phyloP scores from a whole-genome alignment of 2,797 vertebrate genomes.

The Orientallactaga sibirica region DNA sequence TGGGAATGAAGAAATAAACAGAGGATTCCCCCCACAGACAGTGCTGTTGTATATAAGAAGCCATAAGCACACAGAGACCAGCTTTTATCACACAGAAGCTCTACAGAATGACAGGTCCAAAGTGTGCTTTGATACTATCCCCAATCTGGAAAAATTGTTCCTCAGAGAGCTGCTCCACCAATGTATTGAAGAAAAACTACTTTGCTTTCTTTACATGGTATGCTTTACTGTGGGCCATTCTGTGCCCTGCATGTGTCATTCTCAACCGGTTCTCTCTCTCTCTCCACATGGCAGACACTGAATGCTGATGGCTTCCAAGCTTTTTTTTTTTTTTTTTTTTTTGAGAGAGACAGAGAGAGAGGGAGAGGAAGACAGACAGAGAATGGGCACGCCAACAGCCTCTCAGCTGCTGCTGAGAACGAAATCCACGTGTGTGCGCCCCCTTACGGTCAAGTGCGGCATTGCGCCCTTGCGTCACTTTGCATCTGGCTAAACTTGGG shows the following conservation, averaged over 20 bases:
- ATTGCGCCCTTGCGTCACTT: too few species aligned
- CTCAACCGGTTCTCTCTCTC: not conserved
- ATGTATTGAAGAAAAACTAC: not conserved
- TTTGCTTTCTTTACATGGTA: not conserved
- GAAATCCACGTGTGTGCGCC: too few species aligned
- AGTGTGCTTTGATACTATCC: not conserved
- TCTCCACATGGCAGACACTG: not conserved
- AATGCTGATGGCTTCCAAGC: not conserved
- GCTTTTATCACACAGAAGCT: not conserved
- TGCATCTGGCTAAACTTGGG: too few species aligned
- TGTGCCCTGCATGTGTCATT: too few species aligned
- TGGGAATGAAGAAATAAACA: conserved; percentile 45
- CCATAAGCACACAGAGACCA: not conserved
- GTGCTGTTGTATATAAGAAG: conserved; percentile 36
- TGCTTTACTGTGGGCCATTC: not conserved
- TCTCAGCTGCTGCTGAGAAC: too few species aligned
- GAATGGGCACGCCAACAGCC: too few species aligned
- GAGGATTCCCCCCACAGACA: not conserved
- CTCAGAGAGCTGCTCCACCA: not conserved
- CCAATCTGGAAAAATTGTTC: not conserved
- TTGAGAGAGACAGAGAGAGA: too few species aligned
- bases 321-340: not conserved
- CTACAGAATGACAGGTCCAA: not conserved
- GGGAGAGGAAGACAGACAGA: too few species aligned
- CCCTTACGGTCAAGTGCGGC: too few species aligned